Percentiles rank a stretch among this genome's conserved stretches.
Evolutionary conservation across 2,113 vertebrate genomes (phyloP).

Genomic region (Atlantisia rogersi): DNA sequence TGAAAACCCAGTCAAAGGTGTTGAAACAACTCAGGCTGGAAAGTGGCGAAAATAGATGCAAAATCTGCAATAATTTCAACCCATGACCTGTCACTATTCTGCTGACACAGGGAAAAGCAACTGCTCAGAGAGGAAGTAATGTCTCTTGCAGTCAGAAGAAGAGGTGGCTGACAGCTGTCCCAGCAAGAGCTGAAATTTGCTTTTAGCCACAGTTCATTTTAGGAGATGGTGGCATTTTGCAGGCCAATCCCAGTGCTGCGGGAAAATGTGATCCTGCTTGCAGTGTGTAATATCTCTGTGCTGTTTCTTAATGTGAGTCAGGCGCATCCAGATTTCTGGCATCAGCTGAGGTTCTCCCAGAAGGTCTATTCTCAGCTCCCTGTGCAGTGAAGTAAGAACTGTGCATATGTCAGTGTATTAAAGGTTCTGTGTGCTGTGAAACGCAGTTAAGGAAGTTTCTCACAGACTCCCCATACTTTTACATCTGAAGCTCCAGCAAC

Average conservation of each 20-base stretch:
- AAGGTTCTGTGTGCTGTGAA: constrained; percentile 21
- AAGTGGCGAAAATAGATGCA: not conserved
- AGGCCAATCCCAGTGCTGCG: not conserved
- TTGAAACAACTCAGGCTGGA: not conserved
- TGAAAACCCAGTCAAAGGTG: not conserved
- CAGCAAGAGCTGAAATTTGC: not conserved
- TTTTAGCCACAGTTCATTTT: not conserved
- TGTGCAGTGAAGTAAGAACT: constrained; percentile 16
- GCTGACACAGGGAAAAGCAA: not conserved
- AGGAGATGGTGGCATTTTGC: not conserved
- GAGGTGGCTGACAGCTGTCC: not conserved
- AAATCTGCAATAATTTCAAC: not conserved
- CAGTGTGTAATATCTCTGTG: not conserved
- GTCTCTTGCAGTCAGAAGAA: not conserved
- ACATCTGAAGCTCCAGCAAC: not conserved
- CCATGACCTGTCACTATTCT: not conserved
- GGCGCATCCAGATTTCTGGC: not conserved
- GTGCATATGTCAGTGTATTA: constrained; percentile 30
- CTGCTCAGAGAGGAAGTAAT: not conserved
- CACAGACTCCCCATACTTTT: not conserved
- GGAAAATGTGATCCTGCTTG: not conserved
- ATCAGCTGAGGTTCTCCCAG: not conserved
- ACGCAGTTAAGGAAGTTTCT: constrained; percentile 3
- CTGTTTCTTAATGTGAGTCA: not conserved
- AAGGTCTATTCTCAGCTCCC: constrained; percentile 15